Evolutionary conservation across 2,888 invertebrate species (phyloP).

Genomic region (Trimorus sp.): DNA sequence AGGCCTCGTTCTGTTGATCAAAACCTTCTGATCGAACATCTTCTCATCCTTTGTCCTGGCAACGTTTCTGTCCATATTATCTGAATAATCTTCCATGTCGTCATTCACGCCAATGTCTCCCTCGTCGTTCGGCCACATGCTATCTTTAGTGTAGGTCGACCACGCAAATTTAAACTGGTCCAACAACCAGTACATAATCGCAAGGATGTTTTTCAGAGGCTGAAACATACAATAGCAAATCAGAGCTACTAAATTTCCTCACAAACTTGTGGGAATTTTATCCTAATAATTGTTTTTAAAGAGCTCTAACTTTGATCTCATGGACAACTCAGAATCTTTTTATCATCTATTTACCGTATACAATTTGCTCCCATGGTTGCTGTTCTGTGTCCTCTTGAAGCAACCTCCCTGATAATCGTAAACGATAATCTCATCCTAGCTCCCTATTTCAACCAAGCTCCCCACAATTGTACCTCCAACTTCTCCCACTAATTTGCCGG

Average conservation of each 20-base stretch:
- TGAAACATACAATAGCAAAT: conserved; percentile 53
- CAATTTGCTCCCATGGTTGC: conserved; percentile 85
- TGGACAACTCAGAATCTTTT: not conserved
- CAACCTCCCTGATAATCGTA: conserved; percentile 96
- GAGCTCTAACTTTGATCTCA: not conserved
- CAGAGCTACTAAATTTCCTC: too few species aligned
- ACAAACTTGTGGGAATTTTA: too few species aligned
- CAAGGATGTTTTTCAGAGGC: conserved; percentile 75
- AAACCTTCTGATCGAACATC: conserved; percentile 85
- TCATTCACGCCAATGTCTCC: conserved; percentile 73
- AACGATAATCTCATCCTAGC: conserved; percentile 89
- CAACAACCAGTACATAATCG: conserved; percentile 75
- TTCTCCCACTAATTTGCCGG: conserved; percentile 94
- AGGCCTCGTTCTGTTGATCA: conserved; percentile 90
- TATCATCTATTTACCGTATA: conserved; percentile 83
- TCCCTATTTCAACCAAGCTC: conserved; percentile 87
- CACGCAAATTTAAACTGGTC: conserved; percentile 74
- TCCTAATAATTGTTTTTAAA: too few species aligned
- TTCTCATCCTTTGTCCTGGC: conserved; percentile 81
- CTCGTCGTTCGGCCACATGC: conserved; percentile 74
- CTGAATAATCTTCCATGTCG: conserved; percentile 68
- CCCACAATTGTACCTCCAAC: conserved; percentile 90
- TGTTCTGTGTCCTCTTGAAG: conserved; percentile 86
- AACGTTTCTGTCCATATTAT: conserved; percentile 54
- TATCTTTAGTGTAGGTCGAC: conserved; percentile 70